Evolutionary conservation across 2,797 vertebrate species (phyloP).

Genomic region (Neostethus bicornis): DNA sequence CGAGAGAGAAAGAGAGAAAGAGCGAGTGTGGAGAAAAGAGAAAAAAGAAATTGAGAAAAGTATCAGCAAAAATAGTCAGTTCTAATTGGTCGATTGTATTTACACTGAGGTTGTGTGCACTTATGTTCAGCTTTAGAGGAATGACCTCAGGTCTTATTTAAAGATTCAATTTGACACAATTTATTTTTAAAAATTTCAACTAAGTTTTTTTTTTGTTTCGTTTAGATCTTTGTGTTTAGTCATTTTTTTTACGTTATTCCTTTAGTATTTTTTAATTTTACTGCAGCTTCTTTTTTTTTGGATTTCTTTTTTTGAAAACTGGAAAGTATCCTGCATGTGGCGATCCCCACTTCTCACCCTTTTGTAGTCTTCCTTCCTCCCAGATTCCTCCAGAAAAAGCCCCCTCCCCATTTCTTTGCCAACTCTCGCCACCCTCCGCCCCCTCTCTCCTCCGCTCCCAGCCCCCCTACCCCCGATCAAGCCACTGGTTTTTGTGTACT

Average conservation of each 20-base stretch:
- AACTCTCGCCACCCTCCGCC: constrained; percentile 82
- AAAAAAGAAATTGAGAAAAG: constrained; percentile 87
- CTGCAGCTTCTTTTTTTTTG: no score
- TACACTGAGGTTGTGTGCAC: no score
- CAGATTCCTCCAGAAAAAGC: constrained; percentile 65
- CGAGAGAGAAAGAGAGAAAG: constrained; percentile 79
- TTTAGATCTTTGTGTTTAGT: no score
- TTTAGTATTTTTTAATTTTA: no score
- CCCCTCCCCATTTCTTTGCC: constrained; percentile 60
- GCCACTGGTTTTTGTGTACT: constrained; percentile 92
- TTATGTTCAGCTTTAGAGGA: no score
- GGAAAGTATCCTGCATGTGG: constrained; percentile 85
- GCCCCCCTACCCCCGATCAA: constrained; percentile 87
- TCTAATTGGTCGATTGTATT: constrained; percentile 92
- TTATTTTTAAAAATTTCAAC: no score
- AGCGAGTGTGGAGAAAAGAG: constrained; percentile 16
- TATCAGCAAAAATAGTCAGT: constrained; percentile 96
- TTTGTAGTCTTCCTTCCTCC: constrained; percentile 86
- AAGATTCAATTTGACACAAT: no score
- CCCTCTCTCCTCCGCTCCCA: constrained; percentile 52
- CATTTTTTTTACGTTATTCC: no score
- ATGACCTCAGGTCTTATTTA: no score
- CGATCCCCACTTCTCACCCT: constrained; percentile 92
- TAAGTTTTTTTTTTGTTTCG: no score
- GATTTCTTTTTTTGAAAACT: constrained; percentile 60